Evolutionary conservation across 2,888 invertebrate species (phyloP).

Genomic region (Ophion slaviceki): DNA sequence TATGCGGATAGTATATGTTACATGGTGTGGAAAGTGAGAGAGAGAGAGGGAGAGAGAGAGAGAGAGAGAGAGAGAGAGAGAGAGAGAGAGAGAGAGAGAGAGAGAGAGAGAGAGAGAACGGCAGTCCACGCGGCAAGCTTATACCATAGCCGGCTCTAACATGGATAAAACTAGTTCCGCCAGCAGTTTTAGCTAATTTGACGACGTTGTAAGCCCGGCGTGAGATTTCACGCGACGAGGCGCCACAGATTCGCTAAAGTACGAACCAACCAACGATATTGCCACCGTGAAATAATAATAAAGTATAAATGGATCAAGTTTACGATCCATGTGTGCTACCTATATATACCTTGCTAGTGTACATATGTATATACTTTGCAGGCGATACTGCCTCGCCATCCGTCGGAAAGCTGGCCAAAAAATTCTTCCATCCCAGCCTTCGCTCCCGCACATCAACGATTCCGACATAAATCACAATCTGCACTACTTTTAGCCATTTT

Average conservation of each 20-base stretch:
- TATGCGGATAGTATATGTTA: constrained; percentile 20
- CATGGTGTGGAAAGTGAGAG: not conserved
- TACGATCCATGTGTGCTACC: constrained; percentile 73
- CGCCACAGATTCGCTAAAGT: constrained; percentile 57
- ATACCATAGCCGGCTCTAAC: constrained; percentile 41
- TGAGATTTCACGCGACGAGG: constrained; percentile 34
- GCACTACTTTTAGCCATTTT: not conserved
- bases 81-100: not conserved
- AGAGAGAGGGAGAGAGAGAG: no score
- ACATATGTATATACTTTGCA: constrained; percentile 60
- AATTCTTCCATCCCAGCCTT: constrained; percentile 13
- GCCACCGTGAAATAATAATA: constrained; percentile 83
- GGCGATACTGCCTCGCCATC: not conserved
- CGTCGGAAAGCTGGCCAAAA: constrained; percentile 28
- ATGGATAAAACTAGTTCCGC: constrained; percentile 77
- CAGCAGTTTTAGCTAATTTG: constrained; percentile 81
- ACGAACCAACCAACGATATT: constrained; percentile 78
- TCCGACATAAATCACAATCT: not conserved
- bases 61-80: not conserved
- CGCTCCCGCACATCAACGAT: not conserved
- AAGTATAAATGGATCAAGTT: constrained; percentile 83
- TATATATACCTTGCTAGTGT: constrained; percentile 55
- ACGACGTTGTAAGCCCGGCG: constrained; percentile 73
- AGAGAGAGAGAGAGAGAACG: not conserved
- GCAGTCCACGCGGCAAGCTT: constrained; percentile 36